Base-by-base conservation (phyloP, 2,797 vertebrate genomes). In the Bryconaethiops microstoma region DNA sequence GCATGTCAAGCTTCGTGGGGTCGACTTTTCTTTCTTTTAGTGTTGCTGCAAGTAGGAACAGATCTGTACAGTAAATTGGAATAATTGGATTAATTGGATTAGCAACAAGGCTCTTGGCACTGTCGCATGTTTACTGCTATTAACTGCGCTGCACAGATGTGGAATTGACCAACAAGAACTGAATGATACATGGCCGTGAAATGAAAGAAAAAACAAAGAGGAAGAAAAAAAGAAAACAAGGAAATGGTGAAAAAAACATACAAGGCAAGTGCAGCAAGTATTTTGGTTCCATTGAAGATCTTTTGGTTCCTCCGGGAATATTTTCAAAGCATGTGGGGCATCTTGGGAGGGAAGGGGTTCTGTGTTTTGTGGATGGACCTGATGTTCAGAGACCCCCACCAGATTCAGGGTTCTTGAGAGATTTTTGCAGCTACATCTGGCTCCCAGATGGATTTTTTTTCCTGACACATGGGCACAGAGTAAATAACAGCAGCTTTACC, bases 401-500 rank as follows among this genome's bases (percentile, higher is more conserved):
- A 70, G 69, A 67, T 80, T 82, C 80, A 74, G 35, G 42, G 63
- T 76, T 83, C 86, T 70, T 67, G 63, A n/a, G 25, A 78, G 80
- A 81, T 71, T 79, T 85, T 68, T 55, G 48, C 64, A 39, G 63
- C 62, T 80, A 76, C 86, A 87, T 82, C 78, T 87, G 88, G 71
- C 77, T 59, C 80, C 42, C 70, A 72, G 79, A 60, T 25, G 70
- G 76, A 55, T 76, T 55, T 17, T 8, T 74, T 77, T 8, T 74
- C 78, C 67, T 63, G 76, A 78, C 54, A 29, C 78, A 75, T 63
- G 59, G 71, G 64, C 67, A 64, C 79, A 74, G 76, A 76, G 85
- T 80, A 86, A 85, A 83, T 83, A 85, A 74, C 84, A 80, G 73
- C 67, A 74, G 76, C 50, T 45, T 80, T 67, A 76, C 76, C 72